These are phyloP conservation scores for Lepeophtheirus nordmannii DNA, from an alignment of 2,888 invertebrate species.

Conservation along the genomic window DNA sequence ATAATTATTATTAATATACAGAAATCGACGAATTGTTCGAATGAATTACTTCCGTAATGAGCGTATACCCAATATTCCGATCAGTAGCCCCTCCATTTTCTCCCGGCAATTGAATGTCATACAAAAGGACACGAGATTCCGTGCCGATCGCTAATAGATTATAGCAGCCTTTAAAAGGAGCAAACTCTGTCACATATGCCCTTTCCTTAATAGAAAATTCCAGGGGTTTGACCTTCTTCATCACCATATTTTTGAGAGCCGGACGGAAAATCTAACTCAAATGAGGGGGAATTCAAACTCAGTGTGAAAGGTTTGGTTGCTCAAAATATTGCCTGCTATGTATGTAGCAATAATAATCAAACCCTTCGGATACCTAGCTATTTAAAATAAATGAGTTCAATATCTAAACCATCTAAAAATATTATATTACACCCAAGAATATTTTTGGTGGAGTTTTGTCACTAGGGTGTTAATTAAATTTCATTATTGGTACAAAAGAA, in stretches of 20 bases:
- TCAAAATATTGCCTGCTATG: too few species aligned
- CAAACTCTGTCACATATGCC: background rate
- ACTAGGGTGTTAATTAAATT: too few species aligned
- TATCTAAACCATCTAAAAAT: too few species aligned
- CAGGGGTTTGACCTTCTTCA: background rate
- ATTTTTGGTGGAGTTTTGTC: too few species aligned
- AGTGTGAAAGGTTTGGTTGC: too few species aligned
- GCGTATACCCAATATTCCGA: background rate
- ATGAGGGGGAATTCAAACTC: too few species aligned
- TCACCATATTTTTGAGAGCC: background rate
- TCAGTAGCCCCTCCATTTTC: background rate
- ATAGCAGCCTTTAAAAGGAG: background rate
- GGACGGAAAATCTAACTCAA: too few species aligned
- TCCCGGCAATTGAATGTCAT: background rate
- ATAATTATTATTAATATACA: background rate
- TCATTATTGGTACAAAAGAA: too few species aligned
- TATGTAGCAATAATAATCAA: too few species aligned
- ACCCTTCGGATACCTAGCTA: too few species aligned
- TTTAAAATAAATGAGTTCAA: too few species aligned
- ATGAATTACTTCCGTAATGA: background rate
- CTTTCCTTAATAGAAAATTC: background rate
- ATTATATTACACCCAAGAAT: too few species aligned
- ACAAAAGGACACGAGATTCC: background rate
- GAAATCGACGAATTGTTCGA: background rate
- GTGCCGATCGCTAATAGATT: background rate